Evolutionary conservation across 2,888 invertebrate genomes (phyloP).

Genomic region (Galerucella nymphaeae): DNA sequence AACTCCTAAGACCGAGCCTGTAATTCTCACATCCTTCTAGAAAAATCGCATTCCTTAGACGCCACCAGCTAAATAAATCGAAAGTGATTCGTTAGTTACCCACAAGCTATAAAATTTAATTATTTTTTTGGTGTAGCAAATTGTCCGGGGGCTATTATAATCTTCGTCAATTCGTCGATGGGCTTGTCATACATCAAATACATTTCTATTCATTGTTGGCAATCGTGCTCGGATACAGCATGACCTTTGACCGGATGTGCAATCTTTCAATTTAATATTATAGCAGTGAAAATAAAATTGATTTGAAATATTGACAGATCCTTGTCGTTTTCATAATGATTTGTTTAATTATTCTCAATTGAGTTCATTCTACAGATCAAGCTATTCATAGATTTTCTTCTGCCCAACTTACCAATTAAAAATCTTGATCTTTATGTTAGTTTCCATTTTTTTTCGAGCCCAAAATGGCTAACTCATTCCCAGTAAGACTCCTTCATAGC

Average conservation of each 20-base stretch:
- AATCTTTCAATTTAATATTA: not conserved
- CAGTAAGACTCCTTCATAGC: too few species aligned
- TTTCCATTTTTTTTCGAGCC: too few species aligned
- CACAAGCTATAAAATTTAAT: constrained; percentile 28
- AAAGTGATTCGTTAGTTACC: constrained; percentile 28
- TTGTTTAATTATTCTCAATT: too few species aligned
- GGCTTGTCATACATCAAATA: constrained; percentile 23
- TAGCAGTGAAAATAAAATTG: not conserved
- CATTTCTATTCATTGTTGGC: constrained; percentile 1
- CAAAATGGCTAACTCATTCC: too few species aligned
- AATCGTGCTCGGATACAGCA: not conserved
- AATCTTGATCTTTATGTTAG: too few species aligned
- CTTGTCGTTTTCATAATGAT: too few species aligned
- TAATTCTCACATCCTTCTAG: not conserved
- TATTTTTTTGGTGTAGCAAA: constrained; percentile 29
- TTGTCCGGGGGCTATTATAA: constrained; percentile 24
- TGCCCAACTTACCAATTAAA: too few species aligned
- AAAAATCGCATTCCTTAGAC: constrained; percentile 19
- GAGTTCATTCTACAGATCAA: too few species aligned
- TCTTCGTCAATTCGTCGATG: constrained; percentile 14
- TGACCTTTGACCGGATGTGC: not conserved
- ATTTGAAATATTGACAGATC: not conserved
- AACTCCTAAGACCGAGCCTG: not conserved
- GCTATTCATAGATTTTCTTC: too few species aligned
- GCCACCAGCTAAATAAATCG: constrained; percentile 24